These are phyloP conservation scores for Aleiodes alternator DNA, from an alignment of 2,888 invertebrate genomes.

Conservation along the genomic window DNA sequence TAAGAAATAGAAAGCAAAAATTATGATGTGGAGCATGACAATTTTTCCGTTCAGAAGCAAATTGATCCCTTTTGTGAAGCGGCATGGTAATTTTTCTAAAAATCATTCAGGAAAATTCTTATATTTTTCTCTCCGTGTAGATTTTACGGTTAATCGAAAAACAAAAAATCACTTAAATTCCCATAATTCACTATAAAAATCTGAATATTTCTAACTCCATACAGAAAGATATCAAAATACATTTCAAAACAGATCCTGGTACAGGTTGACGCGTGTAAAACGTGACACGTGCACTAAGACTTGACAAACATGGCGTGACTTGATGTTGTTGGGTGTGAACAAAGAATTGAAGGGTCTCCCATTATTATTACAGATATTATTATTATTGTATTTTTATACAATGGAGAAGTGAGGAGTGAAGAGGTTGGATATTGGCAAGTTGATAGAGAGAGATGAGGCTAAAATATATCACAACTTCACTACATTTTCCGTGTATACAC, in stretches of 20 bases:
- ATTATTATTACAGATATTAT: too few species aligned
- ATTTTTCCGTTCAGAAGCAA: too few species aligned
- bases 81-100: too few species aligned
- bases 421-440: conserved; percentile 4
- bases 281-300: conserved; percentile 61
- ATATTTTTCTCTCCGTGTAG: too few species aligned
- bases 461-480: conserved; percentile 49
- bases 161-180: too few species aligned
- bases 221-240: neutral
- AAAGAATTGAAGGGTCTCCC: conserved; percentile 48
- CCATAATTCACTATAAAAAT: too few species aligned
- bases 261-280: conserved; percentile 61
- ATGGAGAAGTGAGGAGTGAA: conserved; percentile 6
- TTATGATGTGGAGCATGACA: too few species aligned
- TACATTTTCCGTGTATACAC: neutral
- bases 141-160: too few species aligned
- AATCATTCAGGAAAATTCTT: too few species aligned
- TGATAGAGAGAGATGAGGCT: conserved; percentile 46
- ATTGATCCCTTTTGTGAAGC: too few species aligned
- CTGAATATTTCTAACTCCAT: neutral
- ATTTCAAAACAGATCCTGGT: conserved; percentile 59
- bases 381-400: neutral
- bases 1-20: too few species aligned
- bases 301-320: conserved; percentile 68
- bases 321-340: conserved; percentile 64